Evolutionary conservation across 2,888 invertebrate genomes (phyloP).

Genomic region (Drosophila acutilabella): DNA sequence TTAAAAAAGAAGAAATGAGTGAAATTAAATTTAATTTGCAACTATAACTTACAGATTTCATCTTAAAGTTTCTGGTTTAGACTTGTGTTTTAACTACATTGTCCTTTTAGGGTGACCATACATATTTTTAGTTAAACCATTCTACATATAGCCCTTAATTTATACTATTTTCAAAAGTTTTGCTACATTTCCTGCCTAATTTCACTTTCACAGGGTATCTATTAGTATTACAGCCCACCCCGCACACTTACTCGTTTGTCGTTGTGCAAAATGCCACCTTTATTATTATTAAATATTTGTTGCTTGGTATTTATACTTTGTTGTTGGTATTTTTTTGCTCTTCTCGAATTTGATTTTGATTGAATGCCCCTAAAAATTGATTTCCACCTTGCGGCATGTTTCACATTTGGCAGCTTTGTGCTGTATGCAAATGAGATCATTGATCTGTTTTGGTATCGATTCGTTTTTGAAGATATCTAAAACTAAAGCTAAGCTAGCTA

Average conservation of each 20-base stretch:
- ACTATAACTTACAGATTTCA: too few species aligned
- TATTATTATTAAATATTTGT: slow-evolving; percentile 28
- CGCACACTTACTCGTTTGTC: slow-evolving; percentile 15
- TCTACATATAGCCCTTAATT: too few species aligned
- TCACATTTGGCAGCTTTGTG: slow-evolving; percentile 72
- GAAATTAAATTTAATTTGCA: too few species aligned
- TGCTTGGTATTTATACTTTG: slow-evolving; percentile 19
- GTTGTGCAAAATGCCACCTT: slow-evolving; percentile 55
- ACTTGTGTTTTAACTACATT: too few species aligned
- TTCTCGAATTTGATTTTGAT: slow-evolving; percentile 72
- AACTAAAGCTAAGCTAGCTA: slow-evolving; percentile 43
- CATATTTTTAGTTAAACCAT: too few species aligned
- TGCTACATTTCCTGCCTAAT: background rate
- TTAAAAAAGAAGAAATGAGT: too few species aligned
- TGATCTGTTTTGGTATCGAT: slow-evolving; percentile 81
- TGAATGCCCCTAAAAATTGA: slow-evolving; percentile 78
- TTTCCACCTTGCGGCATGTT: slow-evolving; percentile 81
- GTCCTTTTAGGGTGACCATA: too few species aligned
- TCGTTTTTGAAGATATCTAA: slow-evolving; percentile 68
- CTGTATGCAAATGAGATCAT: slow-evolving; percentile 81
- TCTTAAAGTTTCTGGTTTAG: too few species aligned
- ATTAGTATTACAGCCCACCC: background rate
- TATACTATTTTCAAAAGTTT: background rate
- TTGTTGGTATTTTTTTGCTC: slow-evolving; percentile 22
- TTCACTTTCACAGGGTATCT: slow-evolving; percentile 32